phyloP scores from a whole-genome alignment of 2,888 invertebrate species.

The Myopa tessellatipennis region DNA sequence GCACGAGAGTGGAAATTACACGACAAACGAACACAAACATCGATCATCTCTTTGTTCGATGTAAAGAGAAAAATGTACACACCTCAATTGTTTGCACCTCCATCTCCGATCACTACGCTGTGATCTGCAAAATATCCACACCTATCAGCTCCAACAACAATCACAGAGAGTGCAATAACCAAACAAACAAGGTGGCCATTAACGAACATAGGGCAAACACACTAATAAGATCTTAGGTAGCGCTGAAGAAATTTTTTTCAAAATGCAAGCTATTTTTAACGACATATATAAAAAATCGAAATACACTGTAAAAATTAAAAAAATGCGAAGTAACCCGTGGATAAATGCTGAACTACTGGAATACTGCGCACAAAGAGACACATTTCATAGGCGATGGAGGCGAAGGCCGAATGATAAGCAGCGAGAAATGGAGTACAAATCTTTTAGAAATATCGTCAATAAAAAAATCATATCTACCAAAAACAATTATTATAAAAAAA shows the following conservation, averaged over 20 bases:
- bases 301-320: slow-evolving; percentile 4
- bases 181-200: not conserved
- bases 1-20: slow-evolving; percentile 4
- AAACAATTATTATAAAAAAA: slow-evolving; percentile 3
- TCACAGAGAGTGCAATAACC: not conserved
- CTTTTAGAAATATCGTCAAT: slow-evolving; percentile 18
- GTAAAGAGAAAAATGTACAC: not conserved
- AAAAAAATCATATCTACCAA: slow-evolving; percentile 25
- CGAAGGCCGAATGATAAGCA: slow-evolving; percentile 21
- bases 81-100: not conserved
- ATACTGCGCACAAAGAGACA: slow-evolving; percentile 27
- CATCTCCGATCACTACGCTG: slow-evolving; percentile 35
- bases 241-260: slow-evolving; percentile 14
- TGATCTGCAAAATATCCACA: not conserved
- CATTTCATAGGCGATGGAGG: slow-evolving; percentile 25
- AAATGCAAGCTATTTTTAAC: slow-evolving; percentile 13
- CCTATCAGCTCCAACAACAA: not conserved
- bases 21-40: slow-evolving; percentile 6
- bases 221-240: not conserved
- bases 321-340: slow-evolving; percentile 17
- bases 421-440: slow-evolving; percentile 24
- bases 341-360: slow-evolving; percentile 19
- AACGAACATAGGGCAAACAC: not conserved
- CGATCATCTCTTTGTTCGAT: slow-evolving; percentile 20
- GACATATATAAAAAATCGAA: slow-evolving; percentile 14